These are phyloP conservation scores for Chrysoperla carnea DNA, from an alignment of 1,140 invertebrate genomes.

Conservation along the genomic window DNA sequence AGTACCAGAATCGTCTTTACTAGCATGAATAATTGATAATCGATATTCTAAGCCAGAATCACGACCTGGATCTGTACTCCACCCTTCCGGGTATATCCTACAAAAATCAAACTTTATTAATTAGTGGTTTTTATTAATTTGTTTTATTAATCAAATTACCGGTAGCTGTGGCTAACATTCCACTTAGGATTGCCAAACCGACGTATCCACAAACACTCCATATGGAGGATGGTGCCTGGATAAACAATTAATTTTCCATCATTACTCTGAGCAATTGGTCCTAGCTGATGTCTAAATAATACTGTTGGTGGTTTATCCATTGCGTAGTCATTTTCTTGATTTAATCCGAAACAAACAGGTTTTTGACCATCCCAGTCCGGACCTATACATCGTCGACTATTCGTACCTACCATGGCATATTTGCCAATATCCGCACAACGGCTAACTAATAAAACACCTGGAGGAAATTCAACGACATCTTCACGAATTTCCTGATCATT, in stretches of 20 bases:
- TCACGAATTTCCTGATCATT: slow-evolving; percentile 58
- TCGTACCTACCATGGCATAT: slow-evolving; percentile 32
- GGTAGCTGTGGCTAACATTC: slow-evolving; percentile 51
- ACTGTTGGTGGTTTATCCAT: slow-evolving; percentile 76
- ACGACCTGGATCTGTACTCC: slow-evolving; percentile 61
- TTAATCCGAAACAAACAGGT: slow-evolving; percentile 60
- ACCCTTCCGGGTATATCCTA: slow-evolving; percentile 61
- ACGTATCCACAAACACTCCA: slow-evolving; percentile 74
- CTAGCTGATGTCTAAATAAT: slow-evolving; percentile 57
- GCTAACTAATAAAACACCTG: slow-evolving; percentile 48
- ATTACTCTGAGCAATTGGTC: slow-evolving; percentile 72
- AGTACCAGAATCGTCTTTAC: slow-evolving; percentile 57
- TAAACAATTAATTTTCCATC: slow-evolving; percentile 70
- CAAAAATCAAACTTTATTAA: neutral
- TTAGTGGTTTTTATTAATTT: no score
- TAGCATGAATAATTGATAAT: slow-evolving; percentile 59
- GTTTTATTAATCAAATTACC: slow-evolving; percentile 19
- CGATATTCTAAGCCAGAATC: slow-evolving; percentile 66
- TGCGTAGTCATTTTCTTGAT: slow-evolving; percentile 71
- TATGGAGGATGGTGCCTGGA: slow-evolving; percentile 65
- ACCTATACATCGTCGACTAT: slow-evolving; percentile 43
- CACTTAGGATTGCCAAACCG: slow-evolving; percentile 69
- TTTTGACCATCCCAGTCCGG: slow-evolving; percentile 64
- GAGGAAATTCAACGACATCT: slow-evolving; percentile 54
- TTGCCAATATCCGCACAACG: slow-evolving; percentile 70